Evolutionary conservation across 2,113 vertebrate species (phyloP).

Genomic region (Hypocryptadius cinnamomeus): DNA sequence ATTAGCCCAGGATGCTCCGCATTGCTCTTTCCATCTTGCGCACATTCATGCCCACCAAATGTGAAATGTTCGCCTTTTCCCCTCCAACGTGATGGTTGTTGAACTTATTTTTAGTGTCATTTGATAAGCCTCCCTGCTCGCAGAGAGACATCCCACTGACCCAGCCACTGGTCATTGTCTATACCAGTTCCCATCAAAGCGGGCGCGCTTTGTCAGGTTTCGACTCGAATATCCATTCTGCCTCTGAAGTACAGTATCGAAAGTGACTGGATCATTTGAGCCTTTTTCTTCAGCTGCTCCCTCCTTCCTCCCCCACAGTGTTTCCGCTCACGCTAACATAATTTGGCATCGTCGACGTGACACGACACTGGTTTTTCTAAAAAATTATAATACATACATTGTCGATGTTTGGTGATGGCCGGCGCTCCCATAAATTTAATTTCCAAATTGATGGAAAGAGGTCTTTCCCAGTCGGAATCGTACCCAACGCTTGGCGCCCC

Average conservation of each 20-base stretch:
- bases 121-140: conserved; percentile 90
- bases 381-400: conserved; percentile 76
- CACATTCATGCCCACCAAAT: conserved; percentile 77
- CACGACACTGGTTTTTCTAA: conserved; percentile 77
- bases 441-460: conserved; percentile 80
- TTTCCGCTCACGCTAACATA: conserved; percentile 83
- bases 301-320: conserved; percentile 81
- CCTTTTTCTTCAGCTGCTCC: conserved; percentile 92
- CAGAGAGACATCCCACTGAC: conserved; percentile 98
- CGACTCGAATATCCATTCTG: conserved; percentile 97
- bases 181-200: conserved; percentile 97
- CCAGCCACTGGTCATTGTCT: conserved; percentile 99
- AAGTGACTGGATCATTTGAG: conserved; percentile 99
- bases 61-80: conserved; percentile 74
- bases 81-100: conserved; percentile 90
- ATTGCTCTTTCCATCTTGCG: conserved; percentile 70
- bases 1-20: conserved; percentile 73
- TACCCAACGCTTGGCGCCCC: conserved; percentile 47
- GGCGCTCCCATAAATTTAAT: conserved; percentile 63
- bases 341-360: conserved; percentile 85
- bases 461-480: conserved; percentile 59
- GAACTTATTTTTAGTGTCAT: conserved; percentile 99
- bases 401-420: conserved; percentile 60
- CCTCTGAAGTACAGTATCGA: conserved; percentile 93
- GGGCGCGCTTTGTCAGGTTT: conserved; percentile 96